Base-by-base conservation (phyloP, 1,140 invertebrate genomes). In the Aphelenchoides avenae region DNA sequence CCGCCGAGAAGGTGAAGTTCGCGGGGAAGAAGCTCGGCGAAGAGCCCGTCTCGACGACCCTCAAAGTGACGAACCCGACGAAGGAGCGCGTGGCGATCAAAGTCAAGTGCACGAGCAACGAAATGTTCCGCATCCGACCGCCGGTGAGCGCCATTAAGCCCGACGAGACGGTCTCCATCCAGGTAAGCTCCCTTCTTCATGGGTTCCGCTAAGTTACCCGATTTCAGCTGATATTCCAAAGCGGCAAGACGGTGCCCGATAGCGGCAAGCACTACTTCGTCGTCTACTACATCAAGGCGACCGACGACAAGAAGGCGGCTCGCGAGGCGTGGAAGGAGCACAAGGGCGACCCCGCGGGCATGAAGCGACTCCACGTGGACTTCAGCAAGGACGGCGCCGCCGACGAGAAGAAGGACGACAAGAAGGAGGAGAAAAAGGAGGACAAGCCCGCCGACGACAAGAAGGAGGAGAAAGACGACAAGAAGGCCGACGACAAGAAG, bases 41-140 rank as follows among this genome's bases (percentile, higher is more conserved):
- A n/a, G 64, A 68, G 30, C 29, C 39, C 3, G 52, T 36, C 11
- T 50, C 20, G 27, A 20, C 46, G 20, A 56, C 41, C 26, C 22
- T 67, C 30, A 66, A 67, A 46, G 47, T 67, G 20, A 61, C 61
- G 24, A 67, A 67, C 39, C 6, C 62, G 11, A 51, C 40, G 5
- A 51, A 58, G 51, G 54, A 67, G 30, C 40, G 52, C 7, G 5
- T 33, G 27, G 53, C 53, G 34, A 65, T 34, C 61, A 67, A 70
- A 39, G 68, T 70, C 13, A 70, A 70, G 31, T 70, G 68, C 63
- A 71, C 67, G 11, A 36, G 29, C 30, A 71, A 70, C 49, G 68
- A 70, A 20, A 71, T 70, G 52, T 70, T 70, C 52, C 62, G 67
- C 13, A 72, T 71, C 46, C 67, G 68, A 26, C 68, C 67, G 4